Evolutionary conservation across 2,888 invertebrate genomes (phyloP), one percentile per base, ranked within the genome.

Genomic region (Aleiodes testaceus): DNA sequence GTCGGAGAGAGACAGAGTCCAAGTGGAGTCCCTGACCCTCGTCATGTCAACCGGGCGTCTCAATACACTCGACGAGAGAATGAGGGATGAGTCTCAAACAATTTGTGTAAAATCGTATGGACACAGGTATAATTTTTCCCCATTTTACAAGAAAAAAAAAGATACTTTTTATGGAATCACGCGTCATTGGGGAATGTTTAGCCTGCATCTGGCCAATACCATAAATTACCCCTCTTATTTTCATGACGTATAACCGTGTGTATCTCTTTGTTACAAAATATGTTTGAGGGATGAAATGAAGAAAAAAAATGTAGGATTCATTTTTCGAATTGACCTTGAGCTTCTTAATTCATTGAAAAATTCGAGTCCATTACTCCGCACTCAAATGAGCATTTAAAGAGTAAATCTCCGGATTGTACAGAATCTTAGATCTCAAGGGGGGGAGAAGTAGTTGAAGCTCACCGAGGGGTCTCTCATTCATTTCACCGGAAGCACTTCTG

Each of bases 1-100:
- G 22, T 26, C 22, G n/a, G 7, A 26, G 22, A 30, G 9, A 61
- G n/a, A 61, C 42, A 36, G n/a, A 14, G 9, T 36, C 36, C 36
- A 36, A 36, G 9, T 36, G 50, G 66, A 74, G 75, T 44, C 30
- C 36, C 74, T 80, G 85, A 86, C 86, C 86, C 86, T 86, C 84
- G 86, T 85, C 87, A 85, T 79, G 80, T 82, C 81, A 79, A 73
- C 72, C 79, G 77, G 84, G 77, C 81, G 77, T 87, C 84, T 84
- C 85, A 83, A 86, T 85, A 82, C 74, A 75, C 74, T 73, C 75
- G 73, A 74, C 70, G 68, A 70, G 63, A 42, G 30, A 36, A 36
- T 36, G 36, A 36, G 47, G 45, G 72, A 72, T 67, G 70, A 77
- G 73, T 72, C 68, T 45, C 76, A 78, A 77, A 77, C 78, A 77